Base-by-base conservation (phyloP, 1,140 invertebrate species). In the Ostrea edulis region DNA sequence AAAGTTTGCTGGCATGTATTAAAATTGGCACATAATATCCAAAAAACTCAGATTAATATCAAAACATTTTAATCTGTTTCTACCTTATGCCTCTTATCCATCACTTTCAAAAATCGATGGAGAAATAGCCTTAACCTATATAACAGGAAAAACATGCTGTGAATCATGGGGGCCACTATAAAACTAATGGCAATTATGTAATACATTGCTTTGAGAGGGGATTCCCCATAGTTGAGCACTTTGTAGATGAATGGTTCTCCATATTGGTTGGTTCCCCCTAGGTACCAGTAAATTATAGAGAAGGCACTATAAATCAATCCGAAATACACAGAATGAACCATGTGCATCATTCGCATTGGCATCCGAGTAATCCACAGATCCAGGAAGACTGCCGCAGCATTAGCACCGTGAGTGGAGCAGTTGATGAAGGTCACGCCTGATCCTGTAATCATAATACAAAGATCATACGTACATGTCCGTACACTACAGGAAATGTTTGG, bases 361-460 rank as follows among this genome's bases (percentile, higher is more conserved):
- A 97, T 96, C 8, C 95, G 96, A 0, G 97, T 96, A 22, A 97
- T 94, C 84, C 96, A 95, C 58, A 97, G 93, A 94, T 98, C 97
- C 9, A 97, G 89, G 9, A 97, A 90, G 96, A 98, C 97, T 77
- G 97, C 95, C 14, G 97, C 90, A 8, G 96, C 97, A 95, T 98
- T 98, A 71, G 96, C 95, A 14, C 96, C 96, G 93, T 98, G 97
- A 14, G 92, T 92, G 77, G 93, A 93, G 11, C 91, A 87, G 81
- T 92, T 93, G 9, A 91, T 88, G 3, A 92, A 89, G 1, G 87
- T 91, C 7, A 89, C 87, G 25, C 89, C 89, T 22, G 89, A 85
- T 12, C 92, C 92, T 93, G 90, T 54, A 91, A 82, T 8, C 22
- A 81, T 22, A 29, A 29, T 12, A 44, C 12, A 81, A 29, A 51